Conservation (phyloP, 1,140 invertebrate species). For the Chrysomallon squamiferum region DNA sequence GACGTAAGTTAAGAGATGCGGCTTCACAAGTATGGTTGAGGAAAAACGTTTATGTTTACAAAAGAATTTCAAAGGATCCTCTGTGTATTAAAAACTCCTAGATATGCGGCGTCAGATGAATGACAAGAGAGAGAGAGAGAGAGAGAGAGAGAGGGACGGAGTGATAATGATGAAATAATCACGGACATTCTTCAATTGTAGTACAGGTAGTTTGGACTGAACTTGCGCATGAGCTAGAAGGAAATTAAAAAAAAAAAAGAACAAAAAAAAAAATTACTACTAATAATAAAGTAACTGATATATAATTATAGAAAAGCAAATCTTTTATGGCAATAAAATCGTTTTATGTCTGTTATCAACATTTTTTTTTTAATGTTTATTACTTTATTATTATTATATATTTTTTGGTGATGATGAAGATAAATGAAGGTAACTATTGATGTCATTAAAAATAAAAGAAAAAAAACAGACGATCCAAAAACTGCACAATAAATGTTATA, state of each 20-base stretch:
- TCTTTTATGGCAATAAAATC: too few relatives aligned
- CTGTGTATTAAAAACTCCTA: background rate
- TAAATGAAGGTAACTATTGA: too few relatives aligned
- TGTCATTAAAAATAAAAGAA: too few relatives aligned
- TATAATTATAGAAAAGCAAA: too few relatives aligned
- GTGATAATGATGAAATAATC: background rate
- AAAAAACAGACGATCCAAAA: too few relatives aligned
- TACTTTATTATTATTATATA: too few relatives aligned
- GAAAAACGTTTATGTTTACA: background rate
- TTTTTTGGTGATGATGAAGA: too few relatives aligned
- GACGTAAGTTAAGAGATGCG: background rate
- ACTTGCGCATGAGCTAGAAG: background rate
- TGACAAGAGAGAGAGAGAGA: background rate
- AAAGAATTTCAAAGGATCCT: background rate
- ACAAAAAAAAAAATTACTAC: background rate
- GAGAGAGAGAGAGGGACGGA: background rate
- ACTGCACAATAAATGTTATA: too few relatives aligned
- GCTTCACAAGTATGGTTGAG: background rate
- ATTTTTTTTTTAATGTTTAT: too few relatives aligned
- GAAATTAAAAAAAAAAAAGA: background rate
- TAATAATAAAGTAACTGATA: too few relatives aligned
- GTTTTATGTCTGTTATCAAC: too few relatives aligned
- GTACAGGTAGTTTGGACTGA: background rate
- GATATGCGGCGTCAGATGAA: too few relatives aligned
- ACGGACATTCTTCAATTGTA: background rate